A percentile compares a stretch with the other conserved stretches of the same genome.
Conservation (phyloP, 1,140 invertebrate genomes). For the Cotesia vestalis region DNA sequence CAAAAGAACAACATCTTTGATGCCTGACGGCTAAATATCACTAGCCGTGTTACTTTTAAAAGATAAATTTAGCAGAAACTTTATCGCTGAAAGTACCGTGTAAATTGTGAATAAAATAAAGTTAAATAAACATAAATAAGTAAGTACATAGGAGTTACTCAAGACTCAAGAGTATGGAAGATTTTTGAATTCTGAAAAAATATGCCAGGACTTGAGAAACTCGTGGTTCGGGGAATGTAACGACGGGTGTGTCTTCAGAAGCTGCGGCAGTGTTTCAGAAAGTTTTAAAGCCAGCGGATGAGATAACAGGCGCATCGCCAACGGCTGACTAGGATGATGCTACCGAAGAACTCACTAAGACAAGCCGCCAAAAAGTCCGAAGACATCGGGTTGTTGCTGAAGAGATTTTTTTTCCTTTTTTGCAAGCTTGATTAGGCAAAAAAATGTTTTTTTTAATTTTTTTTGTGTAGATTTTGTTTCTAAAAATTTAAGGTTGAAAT, state of each 20-base stretch:
- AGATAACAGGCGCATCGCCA: constrained; percentile 2
- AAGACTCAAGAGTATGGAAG: not conserved
- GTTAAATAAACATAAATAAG: not conserved
- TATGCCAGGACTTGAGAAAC: not conserved
- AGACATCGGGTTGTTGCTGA: not conserved
- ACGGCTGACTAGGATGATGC: not conserved
- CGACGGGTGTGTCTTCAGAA: not conserved
- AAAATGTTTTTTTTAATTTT: not conserved
- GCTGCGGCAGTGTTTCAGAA: constrained; percentile 3
- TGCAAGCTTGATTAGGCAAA: constrained; percentile 1
- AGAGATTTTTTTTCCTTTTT: constrained; percentile 23
- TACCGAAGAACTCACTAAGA: constrained; percentile 1
- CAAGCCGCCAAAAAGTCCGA: constrained; percentile 25
- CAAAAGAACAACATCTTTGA: not conserved
- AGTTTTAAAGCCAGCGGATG: constrained; percentile 1
- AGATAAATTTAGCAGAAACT: not conserved
- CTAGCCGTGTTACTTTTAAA: not conserved
- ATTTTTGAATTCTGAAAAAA: not conserved
- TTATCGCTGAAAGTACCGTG: too few species aligned
- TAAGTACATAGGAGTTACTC: not conserved
- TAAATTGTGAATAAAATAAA: not conserved
- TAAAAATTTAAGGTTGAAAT: not conserved
- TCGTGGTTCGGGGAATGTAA: not conserved
- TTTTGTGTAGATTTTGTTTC: not conserved
- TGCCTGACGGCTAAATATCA: not conserved